Base-by-base conservation (phyloP, 2,797 vertebrate genomes). In the Eulemur rubriventer region DNA sequence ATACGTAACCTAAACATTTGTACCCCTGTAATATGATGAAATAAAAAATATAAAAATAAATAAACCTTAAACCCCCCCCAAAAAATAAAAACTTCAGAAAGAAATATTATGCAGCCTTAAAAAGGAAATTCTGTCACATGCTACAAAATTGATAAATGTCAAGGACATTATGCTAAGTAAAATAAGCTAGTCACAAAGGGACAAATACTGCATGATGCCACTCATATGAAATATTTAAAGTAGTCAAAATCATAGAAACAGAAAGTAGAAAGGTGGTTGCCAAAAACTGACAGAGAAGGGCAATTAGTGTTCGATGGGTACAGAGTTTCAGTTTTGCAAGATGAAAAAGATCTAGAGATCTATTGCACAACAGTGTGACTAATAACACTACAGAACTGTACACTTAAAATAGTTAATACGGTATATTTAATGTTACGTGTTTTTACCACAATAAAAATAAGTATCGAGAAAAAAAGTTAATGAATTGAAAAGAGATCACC, bases 401-500 rank as follows among this genome's bases (percentile, higher is more conserved):
- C 14, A 70, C 14, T 43, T 72, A 57, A 72, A 92, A 55, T 78
- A 18, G 55, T 46, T 83, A 72, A 76, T 24, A 67, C 33, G 18
- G 24, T 33, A 80, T 73, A 43, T 35, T 57, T 84, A 80, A 75
- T 61, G 85, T 52, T 33, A 81, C 41, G 13, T 70, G 70, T 38
- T 57, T 82, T 95, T 82, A 93, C 9, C 43, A 63, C 17, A 93
- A 90, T 69, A 43, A 69, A 70, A 79, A 35, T 69, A 95, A 52
- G 38, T 81, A 72, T 43, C 59, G 17, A 35, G 24, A 30, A 81
- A 48, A 59, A 35, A 67, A 35, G n/a, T 81, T 33, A 70, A 38
- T 43, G 92, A 94, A 84, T 22, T 46, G 43, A 92, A 94, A 75
- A 89, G 11, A 69, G 43, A 61, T 28, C 10, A 75, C 26, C 59